A percentile compares a stretch with the other conserved stretches of the same genome.
These are phyloP conservation scores for Eustalomyia histrio DNA, from an alignment of 2,888 invertebrate genomes.

Conservation along the genomic window DNA sequence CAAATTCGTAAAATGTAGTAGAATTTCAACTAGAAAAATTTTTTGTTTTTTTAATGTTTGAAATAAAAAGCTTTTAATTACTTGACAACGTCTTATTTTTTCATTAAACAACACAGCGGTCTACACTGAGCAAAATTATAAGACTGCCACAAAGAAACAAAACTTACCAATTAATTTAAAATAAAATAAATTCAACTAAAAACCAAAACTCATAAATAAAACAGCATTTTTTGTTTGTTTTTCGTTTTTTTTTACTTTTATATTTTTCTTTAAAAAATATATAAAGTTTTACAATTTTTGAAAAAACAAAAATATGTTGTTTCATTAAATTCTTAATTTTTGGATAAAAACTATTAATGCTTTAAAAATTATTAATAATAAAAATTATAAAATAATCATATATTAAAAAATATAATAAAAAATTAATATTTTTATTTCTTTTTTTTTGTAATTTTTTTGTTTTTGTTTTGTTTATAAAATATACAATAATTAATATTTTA, in stretches of 20 bases:
- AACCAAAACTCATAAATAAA: constrained; percentile 66
- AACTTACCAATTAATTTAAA: constrained; percentile 5
- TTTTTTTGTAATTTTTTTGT: too few species aligned
- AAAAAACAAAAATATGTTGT: constrained; percentile 55
- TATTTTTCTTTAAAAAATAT: constrained; percentile 62
- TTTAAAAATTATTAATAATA: constrained; percentile 59
- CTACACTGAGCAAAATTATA: constrained; percentile 40
- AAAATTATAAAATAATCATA: constrained; percentile 64
- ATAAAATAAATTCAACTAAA: constrained; percentile 44
- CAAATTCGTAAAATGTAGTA: too few species aligned
- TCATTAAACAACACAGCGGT: neutral
- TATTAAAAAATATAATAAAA: constrained; percentile 64
- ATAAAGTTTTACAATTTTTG: constrained; percentile 60
- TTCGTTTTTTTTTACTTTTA: constrained; percentile 65
- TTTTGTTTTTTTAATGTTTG: too few species aligned
- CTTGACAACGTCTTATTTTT: too few species aligned
- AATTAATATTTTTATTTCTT: constrained; percentile 52
- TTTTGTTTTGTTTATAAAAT: constrained; percentile 53
- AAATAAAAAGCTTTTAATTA: too few species aligned
- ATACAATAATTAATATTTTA: constrained; percentile 57
- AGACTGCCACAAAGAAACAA: constrained; percentile 10
- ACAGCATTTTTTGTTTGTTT: constrained; percentile 66
- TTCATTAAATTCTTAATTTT: constrained; percentile 60
- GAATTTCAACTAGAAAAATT: too few species aligned
- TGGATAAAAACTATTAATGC: constrained; percentile 61